Percentiles rank a stretch among this genome's conserved stretches.
Conservation (phyloP, 2,113 vertebrate species). For the Orthochromis indermauri region DNA sequence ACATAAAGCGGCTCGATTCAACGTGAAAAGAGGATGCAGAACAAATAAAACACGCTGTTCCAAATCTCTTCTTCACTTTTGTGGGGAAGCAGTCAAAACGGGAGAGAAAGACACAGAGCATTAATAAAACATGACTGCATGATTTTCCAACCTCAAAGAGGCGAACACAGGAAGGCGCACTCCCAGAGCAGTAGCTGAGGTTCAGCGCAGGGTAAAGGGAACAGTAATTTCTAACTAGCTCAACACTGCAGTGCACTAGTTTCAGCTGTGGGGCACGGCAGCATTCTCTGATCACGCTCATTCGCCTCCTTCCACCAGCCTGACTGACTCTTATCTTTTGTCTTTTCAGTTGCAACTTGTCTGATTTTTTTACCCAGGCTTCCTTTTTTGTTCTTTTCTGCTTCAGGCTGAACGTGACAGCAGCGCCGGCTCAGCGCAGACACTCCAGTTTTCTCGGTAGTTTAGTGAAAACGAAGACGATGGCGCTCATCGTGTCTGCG, state of each 20-base stretch:
- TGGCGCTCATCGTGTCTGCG: not conserved
- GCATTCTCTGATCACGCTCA: conserved; percentile 32
- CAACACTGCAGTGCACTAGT: conserved; percentile 39
- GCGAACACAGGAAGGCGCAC: conserved; percentile 57
- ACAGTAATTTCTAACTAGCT: conserved; percentile 54
- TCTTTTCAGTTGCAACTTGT: conserved; percentile 6
- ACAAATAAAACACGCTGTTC: conserved; percentile 30
- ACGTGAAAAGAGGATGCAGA: conserved; percentile 12
- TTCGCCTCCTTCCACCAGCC: not conserved
- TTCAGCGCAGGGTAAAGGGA: conserved; percentile 71
- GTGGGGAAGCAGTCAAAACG: conserved; percentile 4
- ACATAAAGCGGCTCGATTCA: not conserved
- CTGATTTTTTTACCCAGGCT: not conserved
- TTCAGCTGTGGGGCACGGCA: conserved; percentile 32
- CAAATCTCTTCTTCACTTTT: conserved; percentile 17
- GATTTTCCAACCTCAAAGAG: conserved; percentile 71
- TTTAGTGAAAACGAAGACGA: conserved; percentile 7
- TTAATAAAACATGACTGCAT: conserved; percentile 76
- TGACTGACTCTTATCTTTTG: not conserved
- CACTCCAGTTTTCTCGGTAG: not conserved
- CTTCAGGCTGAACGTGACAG: conserved; percentile 19
- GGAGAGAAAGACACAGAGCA: conserved; percentile 27
- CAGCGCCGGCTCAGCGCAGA: not conserved
- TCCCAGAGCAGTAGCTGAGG: conserved; percentile 56
- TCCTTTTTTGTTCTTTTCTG: not conserved